Evolutionary conservation across 2,888 invertebrate genomes (phyloP).

Genomic region (Isotomurus palustris): DNA sequence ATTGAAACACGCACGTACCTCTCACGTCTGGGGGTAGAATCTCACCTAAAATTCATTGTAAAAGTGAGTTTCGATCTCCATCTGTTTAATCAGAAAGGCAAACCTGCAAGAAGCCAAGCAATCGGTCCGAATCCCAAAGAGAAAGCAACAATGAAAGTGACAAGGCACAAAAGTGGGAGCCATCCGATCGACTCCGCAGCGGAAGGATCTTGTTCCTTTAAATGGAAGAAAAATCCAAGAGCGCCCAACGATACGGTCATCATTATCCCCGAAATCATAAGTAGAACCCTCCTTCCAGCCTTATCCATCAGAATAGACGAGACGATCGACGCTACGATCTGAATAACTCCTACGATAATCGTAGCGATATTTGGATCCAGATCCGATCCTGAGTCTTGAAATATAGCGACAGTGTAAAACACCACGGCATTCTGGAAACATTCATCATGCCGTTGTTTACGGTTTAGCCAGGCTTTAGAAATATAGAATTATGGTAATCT

Average conservation of each 20-base stretch:
- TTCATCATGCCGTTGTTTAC: background rate
- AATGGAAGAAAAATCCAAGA: slow-evolving; percentile 68
- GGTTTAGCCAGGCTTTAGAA: slow-evolving; percentile 60
- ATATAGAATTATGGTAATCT: background rate
- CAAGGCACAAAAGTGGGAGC: slow-evolving; percentile 68
- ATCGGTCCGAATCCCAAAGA: slow-evolving; percentile 62
- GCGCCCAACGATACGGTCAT: slow-evolving; percentile 67
- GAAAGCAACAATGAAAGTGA: slow-evolving; percentile 58
- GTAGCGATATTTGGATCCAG: slow-evolving; percentile 56
- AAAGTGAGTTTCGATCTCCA: too few species aligned
- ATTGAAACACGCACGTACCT: slow-evolving; percentile 52
- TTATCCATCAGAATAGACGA: slow-evolving; percentile 68
- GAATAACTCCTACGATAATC: slow-evolving; percentile 58
- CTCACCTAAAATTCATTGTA: slow-evolving; percentile 59
- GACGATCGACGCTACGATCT: slow-evolving; percentile 53
- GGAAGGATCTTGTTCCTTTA: slow-evolving; percentile 45
- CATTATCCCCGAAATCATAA: slow-evolving; percentile 68
- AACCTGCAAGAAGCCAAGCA: slow-evolving; percentile 59
- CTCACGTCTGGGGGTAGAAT: slow-evolving; percentile 68
- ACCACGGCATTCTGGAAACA: slow-evolving; percentile 63
- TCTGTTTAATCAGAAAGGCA: too few species aligned
- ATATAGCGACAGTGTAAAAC: slow-evolving; percentile 70
- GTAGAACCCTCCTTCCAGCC: slow-evolving; percentile 71
- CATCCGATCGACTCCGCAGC: slow-evolving; percentile 56
- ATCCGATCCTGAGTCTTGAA: slow-evolving; percentile 63